phyloP scores from a whole-genome alignment of 1,140 invertebrate genomes.

The Drosophila serrata region DNA sequence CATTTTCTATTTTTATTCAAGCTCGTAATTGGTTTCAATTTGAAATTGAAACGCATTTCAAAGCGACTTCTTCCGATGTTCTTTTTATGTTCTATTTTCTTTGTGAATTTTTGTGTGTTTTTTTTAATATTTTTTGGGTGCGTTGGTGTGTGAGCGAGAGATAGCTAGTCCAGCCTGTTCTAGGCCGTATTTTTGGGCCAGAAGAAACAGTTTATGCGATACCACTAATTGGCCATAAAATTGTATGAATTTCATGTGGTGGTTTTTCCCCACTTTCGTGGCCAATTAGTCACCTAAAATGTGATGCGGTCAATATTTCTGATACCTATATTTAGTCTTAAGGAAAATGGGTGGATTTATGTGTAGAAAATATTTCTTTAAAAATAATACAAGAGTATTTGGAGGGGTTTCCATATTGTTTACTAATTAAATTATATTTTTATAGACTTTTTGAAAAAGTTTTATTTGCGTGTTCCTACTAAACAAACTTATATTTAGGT shows the following conservation, averaged over 20 bases:
- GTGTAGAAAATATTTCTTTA: neutral
- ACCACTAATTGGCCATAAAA: constrained; percentile 56
- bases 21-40: constrained; percentile 50
- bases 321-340: constrained; percentile 4
- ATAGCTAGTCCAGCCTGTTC: neutral
- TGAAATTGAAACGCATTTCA: constrained; percentile 49
- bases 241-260: constrained; percentile 45
- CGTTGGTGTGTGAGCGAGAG: constrained; percentile 2
- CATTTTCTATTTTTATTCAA: constrained; percentile 15
- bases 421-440: neutral
- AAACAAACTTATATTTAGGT: neutral
- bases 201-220: constrained; percentile 42
- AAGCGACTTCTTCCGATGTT: constrained; percentile 23
- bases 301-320: constrained; percentile 22
- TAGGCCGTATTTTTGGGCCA: constrained; percentile 28
- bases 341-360: neutral
- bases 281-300: constrained; percentile 51
- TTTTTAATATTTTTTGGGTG: constrained; percentile 9
- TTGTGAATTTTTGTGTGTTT: neutral
- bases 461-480: neutral
- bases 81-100: constrained; percentile 13
- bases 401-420: too few relatives aligned
- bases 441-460: neutral
- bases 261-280: constrained; percentile 47
- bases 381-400: neutral